phyloP scores from a whole-genome alignment of 2,888 invertebrate species.

The Drosophila subquinaria region DNA sequence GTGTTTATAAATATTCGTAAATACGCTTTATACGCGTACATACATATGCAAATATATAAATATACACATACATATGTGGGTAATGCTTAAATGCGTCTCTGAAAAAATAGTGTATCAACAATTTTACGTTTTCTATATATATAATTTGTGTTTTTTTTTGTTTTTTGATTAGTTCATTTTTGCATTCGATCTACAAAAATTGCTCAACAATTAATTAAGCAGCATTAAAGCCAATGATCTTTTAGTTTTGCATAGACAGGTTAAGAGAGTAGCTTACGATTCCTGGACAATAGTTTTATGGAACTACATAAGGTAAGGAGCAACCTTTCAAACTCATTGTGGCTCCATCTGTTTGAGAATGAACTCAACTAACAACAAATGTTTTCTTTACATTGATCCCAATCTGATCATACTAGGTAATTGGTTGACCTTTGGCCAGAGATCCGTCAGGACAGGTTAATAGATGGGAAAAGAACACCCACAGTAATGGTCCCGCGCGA shows the following conservation, averaged over 20 bases:
- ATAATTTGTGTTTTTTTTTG: conserved; percentile 4
- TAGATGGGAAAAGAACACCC: neutral
- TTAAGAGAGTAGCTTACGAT: conserved; percentile 30
- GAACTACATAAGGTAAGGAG: too few species aligned
- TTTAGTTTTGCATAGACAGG: conserved; percentile 27
- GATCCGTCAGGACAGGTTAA: neutral
- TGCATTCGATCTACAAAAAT: conserved; percentile 45
- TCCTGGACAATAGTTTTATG: conserved; percentile 20
- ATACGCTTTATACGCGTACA: conserved; percentile 36
- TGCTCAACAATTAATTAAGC: conserved; percentile 56
- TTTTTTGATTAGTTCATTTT: conserved; percentile 49
- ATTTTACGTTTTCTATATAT: conserved; percentile 36
- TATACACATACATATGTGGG: conserved; percentile 55
- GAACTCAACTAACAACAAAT: neutral
- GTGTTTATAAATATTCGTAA: conserved; percentile 50
- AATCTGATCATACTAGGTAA: neutral
- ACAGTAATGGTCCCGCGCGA: neutral
- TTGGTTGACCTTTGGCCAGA: neutral
- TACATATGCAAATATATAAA: conserved; percentile 46
- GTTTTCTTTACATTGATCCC: too few species aligned
- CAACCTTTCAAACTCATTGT: neutral
- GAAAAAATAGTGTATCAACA: conserved; percentile 75
- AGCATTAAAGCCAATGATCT: conserved; percentile 42
- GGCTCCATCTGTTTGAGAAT: conserved; percentile 12
- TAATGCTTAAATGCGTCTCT: conserved; percentile 77